These are phyloP conservation scores for Melanotus villosus DNA, from an alignment of 2,888 invertebrate species.

Conservation along the genomic window DNA sequence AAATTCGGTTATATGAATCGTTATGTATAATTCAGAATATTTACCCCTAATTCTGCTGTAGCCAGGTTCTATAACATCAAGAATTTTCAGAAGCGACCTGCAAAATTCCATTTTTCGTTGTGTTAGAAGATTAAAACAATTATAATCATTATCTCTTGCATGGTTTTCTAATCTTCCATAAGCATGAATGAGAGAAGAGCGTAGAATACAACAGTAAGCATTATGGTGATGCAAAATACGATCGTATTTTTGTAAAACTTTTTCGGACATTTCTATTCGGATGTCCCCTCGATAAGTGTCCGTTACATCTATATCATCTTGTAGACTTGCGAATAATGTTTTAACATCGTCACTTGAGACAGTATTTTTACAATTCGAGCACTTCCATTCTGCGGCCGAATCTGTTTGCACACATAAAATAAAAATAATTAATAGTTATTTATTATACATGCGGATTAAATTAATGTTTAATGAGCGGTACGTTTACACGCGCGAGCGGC, in stretches of 20 bases:
- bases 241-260: constrained; percentile 48
- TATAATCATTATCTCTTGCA: constrained; percentile 61
- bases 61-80: constrained; percentile 85
- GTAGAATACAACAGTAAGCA: constrained; percentile 77
- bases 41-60: constrained; percentile 81
- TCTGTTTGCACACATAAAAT: constrained; percentile 69
- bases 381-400: constrained; percentile 75
- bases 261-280: not conserved
- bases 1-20: no score
- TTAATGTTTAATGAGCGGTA: no score
- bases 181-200: constrained; percentile 76
- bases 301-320: constrained; percentile 77
- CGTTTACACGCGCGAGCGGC: no score
- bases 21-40: no score
- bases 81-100: constrained; percentile 75
- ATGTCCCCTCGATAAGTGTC: constrained; percentile 69
- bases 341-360: constrained; percentile 75
- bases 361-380: constrained; percentile 78
- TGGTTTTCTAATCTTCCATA: constrained; percentile 74
- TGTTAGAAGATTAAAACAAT: constrained; percentile 70
- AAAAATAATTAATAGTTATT: no score
- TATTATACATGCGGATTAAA: no score
- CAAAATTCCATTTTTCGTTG: constrained; percentile 85
- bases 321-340: constrained; percentile 76
- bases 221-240: constrained; percentile 83